phyloP scores from a whole-genome alignment of 2,888 invertebrate species.

The Ichneumoninae sp. region DNA sequence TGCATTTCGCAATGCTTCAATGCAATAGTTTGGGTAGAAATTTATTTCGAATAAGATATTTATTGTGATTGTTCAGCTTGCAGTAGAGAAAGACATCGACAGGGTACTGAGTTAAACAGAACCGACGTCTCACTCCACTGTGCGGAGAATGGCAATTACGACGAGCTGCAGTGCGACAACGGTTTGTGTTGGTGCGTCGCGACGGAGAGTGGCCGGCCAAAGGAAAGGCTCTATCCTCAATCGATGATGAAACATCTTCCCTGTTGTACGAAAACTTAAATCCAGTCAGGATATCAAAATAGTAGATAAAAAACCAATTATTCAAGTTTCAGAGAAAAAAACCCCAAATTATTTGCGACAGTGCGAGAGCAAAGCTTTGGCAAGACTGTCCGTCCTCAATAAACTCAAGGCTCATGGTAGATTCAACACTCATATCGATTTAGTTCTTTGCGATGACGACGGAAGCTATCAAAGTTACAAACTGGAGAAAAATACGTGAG shows the following conservation, averaged over 20 bases:
- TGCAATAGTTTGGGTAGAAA: not conserved
- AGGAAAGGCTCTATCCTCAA: slow-evolving; percentile 85
- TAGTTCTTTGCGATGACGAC: slow-evolving; percentile 88
- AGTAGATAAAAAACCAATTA: not conserved
- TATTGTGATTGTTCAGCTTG: slow-evolving; percentile 85
- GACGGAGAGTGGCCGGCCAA: slow-evolving; percentile 87
- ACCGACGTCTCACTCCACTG: slow-evolving; percentile 88
- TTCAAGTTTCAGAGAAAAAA: not conserved
- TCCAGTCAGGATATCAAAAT: not conserved
- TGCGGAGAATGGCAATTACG: slow-evolving; percentile 88
- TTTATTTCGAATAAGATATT: not conserved
- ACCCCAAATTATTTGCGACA: slow-evolving; percentile 87
- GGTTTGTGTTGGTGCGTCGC: slow-evolving; percentile 90
- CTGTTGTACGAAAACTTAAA: slow-evolving; percentile 87
- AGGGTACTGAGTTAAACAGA: slow-evolving; percentile 83
- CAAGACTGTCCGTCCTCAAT: slow-evolving; percentile 85
- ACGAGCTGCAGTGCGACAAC: slow-evolving; percentile 88
- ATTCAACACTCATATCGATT: slow-evolving; percentile 85
- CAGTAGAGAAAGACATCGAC: slow-evolving; percentile 87
- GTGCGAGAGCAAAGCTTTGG: slow-evolving; percentile 88
- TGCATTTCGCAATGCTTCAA: not conserved
- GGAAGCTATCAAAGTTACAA: slow-evolving; percentile 88
- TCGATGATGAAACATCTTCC: slow-evolving; percentile 87
- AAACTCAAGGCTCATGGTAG: slow-evolving; percentile 88
- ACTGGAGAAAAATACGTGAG: slow-evolving; percentile 86